Conservation (phyloP, 2,888 invertebrate species). For the Cistogaster globosa region DNA sequence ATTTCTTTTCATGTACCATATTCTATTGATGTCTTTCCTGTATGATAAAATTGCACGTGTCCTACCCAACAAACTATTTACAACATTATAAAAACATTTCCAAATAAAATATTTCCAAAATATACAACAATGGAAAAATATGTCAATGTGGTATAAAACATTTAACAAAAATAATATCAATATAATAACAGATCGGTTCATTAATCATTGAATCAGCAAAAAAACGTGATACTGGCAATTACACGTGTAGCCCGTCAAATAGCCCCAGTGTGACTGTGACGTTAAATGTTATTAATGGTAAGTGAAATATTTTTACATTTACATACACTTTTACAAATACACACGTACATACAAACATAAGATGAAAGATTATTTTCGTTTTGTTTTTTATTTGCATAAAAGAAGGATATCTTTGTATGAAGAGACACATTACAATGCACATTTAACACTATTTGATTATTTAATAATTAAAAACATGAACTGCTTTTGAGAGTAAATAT, state of each 20-base stretch:
- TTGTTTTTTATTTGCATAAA: not conserved
- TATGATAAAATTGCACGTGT: slow-evolving; percentile 43
- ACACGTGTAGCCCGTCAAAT: slow-evolving; percentile 97
- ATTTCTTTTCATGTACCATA: slow-evolving; percentile 57
- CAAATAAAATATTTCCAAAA: slow-evolving; percentile 7
- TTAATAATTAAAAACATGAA: too few relatives aligned
- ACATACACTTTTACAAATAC: too few relatives aligned
- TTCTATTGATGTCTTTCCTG: slow-evolving; percentile 20
- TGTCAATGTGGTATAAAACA: slow-evolving; percentile 18
- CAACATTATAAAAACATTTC: slow-evolving; percentile 17
- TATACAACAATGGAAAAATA: slow-evolving; percentile 1
- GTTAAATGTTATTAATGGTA: slow-evolving; percentile 95
- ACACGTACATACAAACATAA: not conserved
- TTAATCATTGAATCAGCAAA: slow-evolving; percentile 83
- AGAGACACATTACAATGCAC: too few relatives aligned
- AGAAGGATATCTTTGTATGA: too few relatives aligned
- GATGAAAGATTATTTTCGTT: not conserved
- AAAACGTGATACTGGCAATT: slow-evolving; percentile 87
- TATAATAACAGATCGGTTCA: slow-evolving; percentile 81
- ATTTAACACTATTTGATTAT: too few relatives aligned
- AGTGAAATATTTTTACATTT: slow-evolving; percentile 77
- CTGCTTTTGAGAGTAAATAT: too few relatives aligned
- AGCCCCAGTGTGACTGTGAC: slow-evolving; percentile 94
- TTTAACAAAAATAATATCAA: slow-evolving; percentile 42
- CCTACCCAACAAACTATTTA: slow-evolving; percentile 5